Evolutionary conservation across 1,140 invertebrate genomes (phyloP).

Genomic region (Chymomyza costata): DNA sequence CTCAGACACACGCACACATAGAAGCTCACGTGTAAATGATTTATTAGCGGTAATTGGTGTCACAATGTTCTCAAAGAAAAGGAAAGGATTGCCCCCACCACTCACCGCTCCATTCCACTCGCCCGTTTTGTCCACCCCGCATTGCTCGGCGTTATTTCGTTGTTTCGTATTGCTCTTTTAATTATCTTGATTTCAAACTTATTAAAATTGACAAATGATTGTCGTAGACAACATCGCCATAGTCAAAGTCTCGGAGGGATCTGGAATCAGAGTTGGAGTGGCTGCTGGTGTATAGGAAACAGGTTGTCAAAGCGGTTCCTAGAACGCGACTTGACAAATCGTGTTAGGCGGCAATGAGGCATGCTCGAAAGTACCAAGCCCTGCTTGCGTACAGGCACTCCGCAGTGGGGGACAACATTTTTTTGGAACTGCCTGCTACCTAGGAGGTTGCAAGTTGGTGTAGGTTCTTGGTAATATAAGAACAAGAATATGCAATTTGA

Average conservation of each 20-base stretch:
- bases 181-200: constrained; percentile 73
- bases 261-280: no score
- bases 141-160: constrained; percentile 23
- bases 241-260: no score
- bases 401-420: no score
- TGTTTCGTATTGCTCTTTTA: constrained; percentile 51
- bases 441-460: no score
- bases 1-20: not conserved
- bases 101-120: not conserved
- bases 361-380: no score
- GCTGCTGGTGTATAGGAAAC: constrained; percentile 47
- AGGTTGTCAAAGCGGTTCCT: constrained; percentile 62
- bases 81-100: constrained; percentile 55
- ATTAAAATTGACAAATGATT: constrained; percentile 72
- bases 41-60: constrained; percentile 73
- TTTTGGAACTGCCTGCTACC: no score
- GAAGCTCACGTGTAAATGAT: constrained; percentile 66
- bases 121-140: constrained; percentile 15
- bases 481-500: no score
- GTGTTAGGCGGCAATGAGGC: no score
- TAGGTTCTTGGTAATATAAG: no score
- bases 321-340: constrained; percentile 61
- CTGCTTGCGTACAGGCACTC: no score
- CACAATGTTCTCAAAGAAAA: constrained; percentile 68
- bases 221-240: constrained; percentile 62